Evolutionary conservation across 2,797 vertebrate species (phyloP).

Genomic region (Neostethus bicornis): DNA sequence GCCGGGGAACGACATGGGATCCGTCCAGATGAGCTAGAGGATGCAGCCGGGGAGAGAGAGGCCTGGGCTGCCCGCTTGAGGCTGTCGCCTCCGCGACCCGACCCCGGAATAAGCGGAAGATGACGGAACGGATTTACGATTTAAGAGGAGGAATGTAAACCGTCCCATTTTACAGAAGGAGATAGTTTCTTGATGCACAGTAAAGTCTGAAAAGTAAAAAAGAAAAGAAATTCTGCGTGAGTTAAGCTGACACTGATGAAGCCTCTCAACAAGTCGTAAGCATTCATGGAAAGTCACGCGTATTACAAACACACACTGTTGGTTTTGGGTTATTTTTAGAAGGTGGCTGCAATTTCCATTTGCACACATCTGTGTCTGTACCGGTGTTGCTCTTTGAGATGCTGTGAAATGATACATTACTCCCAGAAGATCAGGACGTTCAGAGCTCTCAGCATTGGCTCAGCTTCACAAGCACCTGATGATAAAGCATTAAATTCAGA

Average conservation of each 20-base stretch:
- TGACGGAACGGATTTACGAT: no score
- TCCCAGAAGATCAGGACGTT: slow-evolving; percentile 24
- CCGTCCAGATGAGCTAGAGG: no score
- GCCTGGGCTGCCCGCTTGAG: no score
- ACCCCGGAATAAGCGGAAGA: no score
- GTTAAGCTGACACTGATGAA: slow-evolving; percentile 60
- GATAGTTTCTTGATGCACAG: slow-evolving; percentile 55
- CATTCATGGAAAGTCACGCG: slow-evolving; percentile 55
- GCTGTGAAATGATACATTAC: slow-evolving; percentile 50
- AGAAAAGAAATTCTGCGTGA: slow-evolving; percentile 38
- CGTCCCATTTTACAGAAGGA: slow-evolving; percentile 3
- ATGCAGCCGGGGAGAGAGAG: no score
- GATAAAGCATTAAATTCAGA: slow-evolving; percentile 12
- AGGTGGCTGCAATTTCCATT: slow-evolving; percentile 46
- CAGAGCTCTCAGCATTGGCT: slow-evolving; percentile 28
- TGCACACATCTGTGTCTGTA: slow-evolving; percentile 51
- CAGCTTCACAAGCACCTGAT: not conserved
- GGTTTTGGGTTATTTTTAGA: slow-evolving; percentile 58
- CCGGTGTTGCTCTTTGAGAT: slow-evolving; percentile 48
- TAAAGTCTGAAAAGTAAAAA: slow-evolving; percentile 35
- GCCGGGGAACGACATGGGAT: no score
- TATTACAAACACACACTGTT: slow-evolving; percentile 29
- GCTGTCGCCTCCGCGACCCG: no score
- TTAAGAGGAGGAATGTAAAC: no score
- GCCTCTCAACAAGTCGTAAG: slow-evolving; percentile 57